Evolutionary conservation across 2,113 vertebrate genomes (phyloP).

Genomic region (Myrmophylax atrothorax): DNA sequence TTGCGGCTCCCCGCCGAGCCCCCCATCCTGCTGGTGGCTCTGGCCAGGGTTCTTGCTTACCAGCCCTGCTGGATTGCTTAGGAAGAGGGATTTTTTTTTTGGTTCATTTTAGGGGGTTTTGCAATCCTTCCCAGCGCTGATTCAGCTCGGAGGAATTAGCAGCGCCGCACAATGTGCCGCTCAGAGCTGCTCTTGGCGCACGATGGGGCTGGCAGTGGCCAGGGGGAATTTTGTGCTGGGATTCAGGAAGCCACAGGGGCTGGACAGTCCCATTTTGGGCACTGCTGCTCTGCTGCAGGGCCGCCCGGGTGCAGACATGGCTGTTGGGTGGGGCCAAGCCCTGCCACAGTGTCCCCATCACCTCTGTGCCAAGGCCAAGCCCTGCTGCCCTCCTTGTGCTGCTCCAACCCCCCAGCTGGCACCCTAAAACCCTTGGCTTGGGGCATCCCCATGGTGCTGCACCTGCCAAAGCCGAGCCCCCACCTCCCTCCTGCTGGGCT

Average conservation of each 20-base stretch:
- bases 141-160: constrained; percentile 35
- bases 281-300: neutral
- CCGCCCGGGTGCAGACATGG: fast-evolving
- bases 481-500: neutral
- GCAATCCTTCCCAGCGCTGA: constrained; percentile 28
- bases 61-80: fast-evolving
- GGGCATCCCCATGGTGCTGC: neutral
- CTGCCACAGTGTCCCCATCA: neutral
- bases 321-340: neutral
- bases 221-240: neutral
- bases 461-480: neutral
- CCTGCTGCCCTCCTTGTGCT: neutral
- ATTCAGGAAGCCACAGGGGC: neutral
- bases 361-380: fast-evolving
- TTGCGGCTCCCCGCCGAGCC: neutral
- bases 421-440: neutral
- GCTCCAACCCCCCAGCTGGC: neutral
- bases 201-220: neutral
- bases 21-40: neutral
- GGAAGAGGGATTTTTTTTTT: neutral
- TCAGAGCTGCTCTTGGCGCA: neutral
- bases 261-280: neutral
- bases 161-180: neutral
- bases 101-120: constrained; percentile 41
- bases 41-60: neutral